A percentile compares a stretch with the other conserved stretches of the same genome.
Evolutionary conservation across 2,888 invertebrate genomes (phyloP).

Genomic region (Amblyjoppa proteus): DNA sequence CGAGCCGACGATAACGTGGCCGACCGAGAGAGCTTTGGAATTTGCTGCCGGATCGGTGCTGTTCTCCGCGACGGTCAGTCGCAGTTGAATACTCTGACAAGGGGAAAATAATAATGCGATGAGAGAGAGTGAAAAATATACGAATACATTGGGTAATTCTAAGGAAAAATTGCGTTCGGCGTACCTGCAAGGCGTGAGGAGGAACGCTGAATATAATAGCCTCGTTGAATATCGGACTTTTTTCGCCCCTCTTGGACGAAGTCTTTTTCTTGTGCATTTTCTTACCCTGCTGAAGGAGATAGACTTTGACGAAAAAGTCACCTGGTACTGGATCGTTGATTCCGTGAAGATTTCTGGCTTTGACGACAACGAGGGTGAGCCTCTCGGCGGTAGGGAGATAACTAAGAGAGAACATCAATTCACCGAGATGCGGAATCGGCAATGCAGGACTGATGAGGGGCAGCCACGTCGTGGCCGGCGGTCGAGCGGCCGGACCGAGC

Average conservation of each 20-base stretch:
- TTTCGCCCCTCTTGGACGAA: constrained; percentile 90
- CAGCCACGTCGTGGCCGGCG: constrained; percentile 92
- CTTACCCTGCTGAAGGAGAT: constrained; percentile 92
- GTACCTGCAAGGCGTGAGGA: constrained; percentile 89
- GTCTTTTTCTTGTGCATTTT: constrained; percentile 94
- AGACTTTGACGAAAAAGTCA: constrained; percentile 93
- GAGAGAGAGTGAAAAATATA: background rate
- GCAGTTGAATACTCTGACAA: constrained; percentile 90
- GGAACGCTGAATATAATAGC: constrained; percentile 94
- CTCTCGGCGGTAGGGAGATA: constrained; percentile 94
- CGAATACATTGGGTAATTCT: background rate
- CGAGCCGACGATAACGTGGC: constrained; percentile 92
- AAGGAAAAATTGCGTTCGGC: background rate
- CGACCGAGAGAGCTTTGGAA: constrained; percentile 89
- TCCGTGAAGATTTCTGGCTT: constrained; percentile 91
- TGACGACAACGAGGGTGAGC: constrained; percentile 91
- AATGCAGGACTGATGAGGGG: constrained; percentile 89
- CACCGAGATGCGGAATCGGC: constrained; percentile 88
- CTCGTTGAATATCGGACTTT: constrained; percentile 93
- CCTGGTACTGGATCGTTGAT: constrained; percentile 86
- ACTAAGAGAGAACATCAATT: constrained; percentile 93
- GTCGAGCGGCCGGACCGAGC: constrained; percentile 84
- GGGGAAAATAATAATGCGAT: background rate
- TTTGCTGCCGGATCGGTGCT: constrained; percentile 83
- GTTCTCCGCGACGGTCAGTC: constrained; percentile 88